Percentiles rank a stretch among this genome's conserved stretches.
phyloP scores from a whole-genome alignment of 1,140 invertebrate species.

The Trissolcus basalis region DNA sequence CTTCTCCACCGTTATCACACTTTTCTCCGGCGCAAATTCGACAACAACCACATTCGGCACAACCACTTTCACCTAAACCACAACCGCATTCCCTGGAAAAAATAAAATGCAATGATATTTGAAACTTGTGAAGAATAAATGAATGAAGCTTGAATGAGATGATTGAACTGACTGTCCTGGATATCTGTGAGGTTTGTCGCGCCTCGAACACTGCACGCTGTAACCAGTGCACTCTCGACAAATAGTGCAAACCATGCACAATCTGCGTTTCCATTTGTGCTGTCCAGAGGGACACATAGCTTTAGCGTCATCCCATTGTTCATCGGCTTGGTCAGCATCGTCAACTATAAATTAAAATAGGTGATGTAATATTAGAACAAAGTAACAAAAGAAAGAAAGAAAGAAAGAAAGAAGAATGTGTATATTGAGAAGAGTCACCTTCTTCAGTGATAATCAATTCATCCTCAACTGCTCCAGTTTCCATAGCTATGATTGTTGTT shows the following conservation, averaged over 20 bases:
- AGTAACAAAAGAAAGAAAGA: too few species aligned
- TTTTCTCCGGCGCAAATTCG: slow-evolving; percentile 87
- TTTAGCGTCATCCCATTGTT: slow-evolving; percentile 80
- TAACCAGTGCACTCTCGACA: slow-evolving; percentile 97
- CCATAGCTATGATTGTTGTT: slow-evolving; percentile 79
- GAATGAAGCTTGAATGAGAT: too few species aligned
- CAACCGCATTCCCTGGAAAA: slow-evolving; percentile 91
- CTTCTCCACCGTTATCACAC: slow-evolving; percentile 75
- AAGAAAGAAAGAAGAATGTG: too few species aligned
- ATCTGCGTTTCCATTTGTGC: slow-evolving; percentile 88
- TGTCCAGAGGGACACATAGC: slow-evolving; percentile 82
- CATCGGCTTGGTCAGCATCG: slow-evolving; percentile 62
- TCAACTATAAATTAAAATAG: slow-evolving; percentile 45
- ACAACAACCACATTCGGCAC: slow-evolving; percentile 94
- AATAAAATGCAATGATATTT: neutral
- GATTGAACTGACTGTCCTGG: slow-evolving; percentile 94
- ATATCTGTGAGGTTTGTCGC: slow-evolving; percentile 85
- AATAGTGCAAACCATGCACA: slow-evolving; percentile 92
- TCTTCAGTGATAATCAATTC: slow-evolving; percentile 76
- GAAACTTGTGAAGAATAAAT: too few species aligned
- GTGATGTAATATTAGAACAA: too few species aligned
- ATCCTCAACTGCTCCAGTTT: slow-evolving; percentile 80
- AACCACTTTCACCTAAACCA: slow-evolving; percentile 95
- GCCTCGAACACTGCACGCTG: slow-evolving; percentile 88
- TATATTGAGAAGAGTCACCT: slow-evolving; percentile 54